phyloP scores from a whole-genome alignment of 2,888 invertebrate species.

The Rapana venosa region DNA sequence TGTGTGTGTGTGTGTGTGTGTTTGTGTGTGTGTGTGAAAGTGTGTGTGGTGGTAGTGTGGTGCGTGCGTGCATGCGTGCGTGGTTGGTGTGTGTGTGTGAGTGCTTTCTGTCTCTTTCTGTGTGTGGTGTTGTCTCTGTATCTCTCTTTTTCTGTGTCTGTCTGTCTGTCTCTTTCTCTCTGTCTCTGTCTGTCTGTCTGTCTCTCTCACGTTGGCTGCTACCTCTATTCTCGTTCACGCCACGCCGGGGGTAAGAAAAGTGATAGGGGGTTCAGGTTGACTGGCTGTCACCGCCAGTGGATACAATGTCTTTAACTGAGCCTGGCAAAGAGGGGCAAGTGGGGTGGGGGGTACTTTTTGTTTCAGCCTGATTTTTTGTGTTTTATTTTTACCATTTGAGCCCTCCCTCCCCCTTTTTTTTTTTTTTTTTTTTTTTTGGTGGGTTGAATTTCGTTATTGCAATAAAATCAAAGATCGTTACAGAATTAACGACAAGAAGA shows the following conservation, averaged over 20 bases:
- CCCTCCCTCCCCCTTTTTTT: no score
- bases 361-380: no score
- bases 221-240: no score
- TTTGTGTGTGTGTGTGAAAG: neutral
- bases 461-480: no score
- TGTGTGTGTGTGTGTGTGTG: neutral
- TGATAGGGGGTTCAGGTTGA: neutral
- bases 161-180: neutral
- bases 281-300: neutral
- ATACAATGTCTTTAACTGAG: neutral
- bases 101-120: neutral
- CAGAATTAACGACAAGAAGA: no score
- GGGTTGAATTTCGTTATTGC: no score
- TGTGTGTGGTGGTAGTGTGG: neutral
- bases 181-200: neutral
- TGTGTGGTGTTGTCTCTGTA: neutral
- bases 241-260: neutral
- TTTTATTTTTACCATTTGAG: no score
- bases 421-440: no score
- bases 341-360: no score
- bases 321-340: neutral
- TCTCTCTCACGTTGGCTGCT: neutral
- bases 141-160: conserved; percentile 1
- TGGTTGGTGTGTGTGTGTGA: neutral
- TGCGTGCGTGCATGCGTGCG: neutral